These are phyloP conservation scores for Alces alces DNA, from an alignment of 2,113 vertebrate species.

Conservation along the genomic window DNA sequence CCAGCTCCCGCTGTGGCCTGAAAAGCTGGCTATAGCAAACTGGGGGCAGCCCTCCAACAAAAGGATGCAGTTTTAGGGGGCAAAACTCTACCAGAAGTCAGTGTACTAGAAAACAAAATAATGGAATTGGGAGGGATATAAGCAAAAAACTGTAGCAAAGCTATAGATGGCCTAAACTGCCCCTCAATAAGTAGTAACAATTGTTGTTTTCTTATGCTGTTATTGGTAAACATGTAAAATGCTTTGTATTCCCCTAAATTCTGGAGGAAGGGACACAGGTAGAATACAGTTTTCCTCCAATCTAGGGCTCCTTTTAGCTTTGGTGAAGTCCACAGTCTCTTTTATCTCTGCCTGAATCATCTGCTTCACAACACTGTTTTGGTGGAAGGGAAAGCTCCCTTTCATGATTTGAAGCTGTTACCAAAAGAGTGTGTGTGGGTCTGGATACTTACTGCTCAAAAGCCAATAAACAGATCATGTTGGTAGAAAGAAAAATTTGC, in stretches of 20 bases:
- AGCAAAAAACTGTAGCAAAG: background rate
- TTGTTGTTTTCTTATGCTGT: background rate
- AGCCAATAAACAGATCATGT: background rate
- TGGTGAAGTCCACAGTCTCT: background rate
- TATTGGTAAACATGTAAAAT: background rate
- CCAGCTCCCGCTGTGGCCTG: no score
- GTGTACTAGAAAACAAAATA: background rate
- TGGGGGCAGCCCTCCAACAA: background rate
- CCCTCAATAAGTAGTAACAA: background rate
- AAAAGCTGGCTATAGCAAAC: background rate
- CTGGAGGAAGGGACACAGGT: background rate
- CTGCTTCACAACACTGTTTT: background rate
- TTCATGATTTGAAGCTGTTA: background rate
- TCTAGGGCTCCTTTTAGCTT: background rate
- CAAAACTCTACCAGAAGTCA: background rate
- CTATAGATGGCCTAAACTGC: background rate
- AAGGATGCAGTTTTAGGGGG: background rate
- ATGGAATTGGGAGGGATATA: no score
- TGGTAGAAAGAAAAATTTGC: background rate
- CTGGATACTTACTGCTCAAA: background rate
- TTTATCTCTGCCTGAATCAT: background rate
- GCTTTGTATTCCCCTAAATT: background rate
- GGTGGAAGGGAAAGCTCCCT: background rate
- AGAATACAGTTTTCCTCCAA: background rate
- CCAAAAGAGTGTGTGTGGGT: background rate